phyloP scores from a whole-genome alignment of 2,888 invertebrate genomes.

The Limnephilus lunatus region DNA sequence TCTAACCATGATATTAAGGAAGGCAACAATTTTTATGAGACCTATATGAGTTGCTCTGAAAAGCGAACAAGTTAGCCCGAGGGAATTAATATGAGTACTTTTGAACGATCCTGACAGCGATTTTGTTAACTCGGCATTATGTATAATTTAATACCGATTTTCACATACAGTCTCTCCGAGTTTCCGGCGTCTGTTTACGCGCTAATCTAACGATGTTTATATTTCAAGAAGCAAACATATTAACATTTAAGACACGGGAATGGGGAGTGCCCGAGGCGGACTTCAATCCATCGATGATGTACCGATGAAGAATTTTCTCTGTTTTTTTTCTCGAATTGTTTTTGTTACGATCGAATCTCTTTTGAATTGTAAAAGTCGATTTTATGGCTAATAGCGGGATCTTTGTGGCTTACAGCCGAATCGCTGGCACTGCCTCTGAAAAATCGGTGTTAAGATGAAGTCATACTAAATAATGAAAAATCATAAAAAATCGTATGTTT shows the following conservation, averaged over 20 bases:
- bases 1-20: too few relatives aligned
- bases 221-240: neutral
- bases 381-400: neutral
- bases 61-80: too few relatives aligned
- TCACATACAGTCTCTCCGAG: neutral
- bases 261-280: neutral
- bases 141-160: neutral
- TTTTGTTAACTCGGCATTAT: neutral
- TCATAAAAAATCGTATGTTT: too few relatives aligned
- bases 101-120: neutral
- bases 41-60: too few relatives aligned
- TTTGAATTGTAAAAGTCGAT: neutral
- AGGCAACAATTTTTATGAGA: too few relatives aligned
- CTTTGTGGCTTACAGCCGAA: neutral
- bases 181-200: neutral
- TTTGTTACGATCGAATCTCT: neutral
- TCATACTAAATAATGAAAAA: too few relatives aligned
- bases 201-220: neutral
- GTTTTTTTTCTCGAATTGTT: neutral
- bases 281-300: neutral
- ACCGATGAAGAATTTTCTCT: neutral
- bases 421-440: neutral
- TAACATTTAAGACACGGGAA: neutral
- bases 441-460: too few relatives aligned
- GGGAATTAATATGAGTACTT: neutral